Conservation (phyloP, 2,113 vertebrate genomes). For the Turnix velox region DNA sequence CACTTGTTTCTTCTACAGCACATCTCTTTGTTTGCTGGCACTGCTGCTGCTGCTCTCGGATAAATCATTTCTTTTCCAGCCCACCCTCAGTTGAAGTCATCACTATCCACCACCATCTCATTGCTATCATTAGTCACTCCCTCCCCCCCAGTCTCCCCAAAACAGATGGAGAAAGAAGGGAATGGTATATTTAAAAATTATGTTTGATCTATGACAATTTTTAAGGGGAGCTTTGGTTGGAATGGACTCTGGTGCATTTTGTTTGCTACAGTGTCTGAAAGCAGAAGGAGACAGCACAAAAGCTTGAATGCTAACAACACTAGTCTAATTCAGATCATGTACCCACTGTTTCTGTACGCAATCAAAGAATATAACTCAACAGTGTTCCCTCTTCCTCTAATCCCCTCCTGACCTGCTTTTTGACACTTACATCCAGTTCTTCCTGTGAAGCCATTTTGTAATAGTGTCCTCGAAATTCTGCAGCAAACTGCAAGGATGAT, state of each 20-base stretch:
- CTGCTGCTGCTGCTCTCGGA: background rate
- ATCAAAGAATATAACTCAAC: background rate
- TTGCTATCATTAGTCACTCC: background rate
- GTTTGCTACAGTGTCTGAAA: background rate
- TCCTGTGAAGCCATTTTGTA: slow-evolving; percentile 86
- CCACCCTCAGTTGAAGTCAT: background rate
- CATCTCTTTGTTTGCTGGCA: background rate
- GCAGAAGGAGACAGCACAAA: background rate
- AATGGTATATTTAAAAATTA: background rate
- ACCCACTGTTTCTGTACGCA: background rate
- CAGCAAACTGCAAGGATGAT: slow-evolving; percentile 76
- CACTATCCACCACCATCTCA: background rate
- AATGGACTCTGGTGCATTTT: background rate
- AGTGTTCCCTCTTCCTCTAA: background rate
- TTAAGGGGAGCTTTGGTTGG: background rate
- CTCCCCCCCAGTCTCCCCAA: background rate
- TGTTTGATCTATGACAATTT: background rate
- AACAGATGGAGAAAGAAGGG: background rate
- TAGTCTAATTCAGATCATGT: background rate
- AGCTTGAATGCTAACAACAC: background rate
- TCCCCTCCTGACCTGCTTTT: background rate
- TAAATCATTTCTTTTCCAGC: background rate
- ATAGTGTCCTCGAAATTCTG: slow-evolving; percentile 84
- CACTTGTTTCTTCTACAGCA: background rate
- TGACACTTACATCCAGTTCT: slow-evolving; percentile 80